These are phyloP conservation scores for Enteromius mattozi DNA, from an alignment of 2,797 vertebrate genomes.

Conservation along the genomic window DNA sequence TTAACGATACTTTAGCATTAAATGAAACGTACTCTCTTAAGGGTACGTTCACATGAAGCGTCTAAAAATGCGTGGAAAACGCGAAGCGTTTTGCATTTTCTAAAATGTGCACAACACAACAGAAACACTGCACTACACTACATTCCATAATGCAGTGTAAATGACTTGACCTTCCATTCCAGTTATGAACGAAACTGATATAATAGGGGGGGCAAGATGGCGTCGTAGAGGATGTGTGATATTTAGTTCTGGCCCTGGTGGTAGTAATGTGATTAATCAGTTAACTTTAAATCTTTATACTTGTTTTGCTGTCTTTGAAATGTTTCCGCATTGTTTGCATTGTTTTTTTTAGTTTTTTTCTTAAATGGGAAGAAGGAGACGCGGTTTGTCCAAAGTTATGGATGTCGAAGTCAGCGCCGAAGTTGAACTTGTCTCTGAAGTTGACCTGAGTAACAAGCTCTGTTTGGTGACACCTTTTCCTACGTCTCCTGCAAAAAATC, in stretches of 20 bases:
- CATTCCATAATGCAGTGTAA: neutral
- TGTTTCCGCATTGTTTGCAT: neutral
- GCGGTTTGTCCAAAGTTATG: neutral
- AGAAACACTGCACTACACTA: neutral
- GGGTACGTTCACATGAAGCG: too few relatives aligned
- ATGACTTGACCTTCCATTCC: neutral
- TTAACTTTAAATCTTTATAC: neutral
- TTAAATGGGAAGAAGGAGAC: neutral
- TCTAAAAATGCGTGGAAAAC: too few relatives aligned
- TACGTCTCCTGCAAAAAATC: too few relatives aligned
- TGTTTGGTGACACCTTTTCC: too few relatives aligned
- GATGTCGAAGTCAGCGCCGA: too few relatives aligned
- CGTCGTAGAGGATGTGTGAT: neutral
- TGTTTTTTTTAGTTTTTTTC: too few relatives aligned
- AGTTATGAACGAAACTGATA: neutral
- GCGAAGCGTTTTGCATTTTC: neutral
- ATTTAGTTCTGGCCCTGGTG: neutral
- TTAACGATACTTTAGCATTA: too few relatives aligned
- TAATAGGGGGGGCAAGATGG: neutral
- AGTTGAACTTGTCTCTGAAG: too few relatives aligned
- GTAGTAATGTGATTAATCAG: neutral
- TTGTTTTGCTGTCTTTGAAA: too few relatives aligned
- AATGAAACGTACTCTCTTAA: too few relatives aligned
- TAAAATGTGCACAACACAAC: neutral
- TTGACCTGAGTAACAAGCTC: too few relatives aligned